These are phyloP conservation scores for Syritta pipiens DNA, from an alignment of 2,888 invertebrate species.

Conservation along the genomic window DNA sequence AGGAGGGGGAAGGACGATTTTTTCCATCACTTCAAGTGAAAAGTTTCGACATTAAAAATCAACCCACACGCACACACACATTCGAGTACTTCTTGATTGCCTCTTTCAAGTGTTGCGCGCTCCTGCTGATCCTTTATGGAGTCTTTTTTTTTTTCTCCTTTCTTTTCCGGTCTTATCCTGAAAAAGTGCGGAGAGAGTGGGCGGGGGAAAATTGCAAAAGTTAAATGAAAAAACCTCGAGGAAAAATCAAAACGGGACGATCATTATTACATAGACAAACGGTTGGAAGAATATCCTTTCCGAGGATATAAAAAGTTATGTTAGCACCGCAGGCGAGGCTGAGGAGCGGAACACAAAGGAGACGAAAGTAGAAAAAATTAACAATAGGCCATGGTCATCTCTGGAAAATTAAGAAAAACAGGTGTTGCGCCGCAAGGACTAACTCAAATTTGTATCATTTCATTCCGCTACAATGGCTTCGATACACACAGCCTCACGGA, in stretches of 20 bases:
- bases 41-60: conserved; percentile 67
- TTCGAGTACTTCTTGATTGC: conserved; percentile 41
- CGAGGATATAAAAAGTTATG: conserved; percentile 58
- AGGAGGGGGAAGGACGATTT: conserved; percentile 28
- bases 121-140: conserved; percentile 34
- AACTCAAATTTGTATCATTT: conserved; percentile 15
- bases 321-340: conserved; percentile 32
- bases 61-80: conserved; percentile 43
- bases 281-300: not conserved
- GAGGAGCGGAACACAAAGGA: no score
- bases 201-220: conserved; percentile 59
- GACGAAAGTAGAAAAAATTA: no score
- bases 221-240: conserved; percentile 67
- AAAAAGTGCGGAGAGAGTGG: not conserved
- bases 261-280: conserved; percentile 34
- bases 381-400: conserved; percentile 46
- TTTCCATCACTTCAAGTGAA: conserved; percentile 60
- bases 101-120: conserved; percentile 61
- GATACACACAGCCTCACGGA: no score
- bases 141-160: not conserved
- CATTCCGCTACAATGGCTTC: no score
- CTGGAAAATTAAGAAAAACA: conserved; percentile 20
- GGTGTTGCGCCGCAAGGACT: conserved; percentile 11
- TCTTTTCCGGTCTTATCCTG: no score
- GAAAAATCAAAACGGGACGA: conserved; percentile 60